Evolutionary conservation across 64 coral and sea anemone genomes (phyloP), one percentile per base, ranked within the genome.

Genomic region (Dendrophyllia cribrosa): DNA sequence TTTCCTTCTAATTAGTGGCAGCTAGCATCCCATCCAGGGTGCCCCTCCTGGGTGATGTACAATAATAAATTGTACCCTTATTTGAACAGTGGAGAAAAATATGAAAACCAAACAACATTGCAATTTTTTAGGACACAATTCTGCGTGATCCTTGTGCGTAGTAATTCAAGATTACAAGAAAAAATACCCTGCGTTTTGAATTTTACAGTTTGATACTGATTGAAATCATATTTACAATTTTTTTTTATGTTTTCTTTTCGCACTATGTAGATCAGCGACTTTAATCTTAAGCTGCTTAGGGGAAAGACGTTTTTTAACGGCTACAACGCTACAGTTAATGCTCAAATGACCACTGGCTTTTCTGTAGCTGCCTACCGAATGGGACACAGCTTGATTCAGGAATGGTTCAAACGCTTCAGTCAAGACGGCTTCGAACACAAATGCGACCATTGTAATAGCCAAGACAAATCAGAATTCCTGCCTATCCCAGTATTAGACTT

Each of bases 281-380:
- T 51, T 84, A 45, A 25, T 51, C 80, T 84, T 0, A 21, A 7
- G 62, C 43, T 84, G 45, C 44, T 65, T n/a, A 24, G 17, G 19
- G 80, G 80, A 67, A 47, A 10, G 3, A 10, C 16, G 5, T 91
- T 74, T 63, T 91, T 58, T 17, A 70, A 6, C 9, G 56, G 87
- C 14, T 89, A 94, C 79, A 16, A 82, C 47, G 1, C 22, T 0
- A 66, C 0, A 0, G 3, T 79, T 0, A 43, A 95, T 61, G 64
- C 93, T 43, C 61, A 72, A 45, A 76, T 95, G 13, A 55, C 59
- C 23, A 86, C 74, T 11, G n/a, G 69, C 17, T 95, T 95, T 66
- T 60, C 87, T 11, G 65, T 65, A 5, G 87, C 93, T 68, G 88
- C 93, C 15, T 95, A 86, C 84, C 93, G 93, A 50, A 90, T 95